Evolutionary conservation across 2,797 vertebrate genomes (phyloP).

Genomic region (Tenualosa ilisha): DNA sequence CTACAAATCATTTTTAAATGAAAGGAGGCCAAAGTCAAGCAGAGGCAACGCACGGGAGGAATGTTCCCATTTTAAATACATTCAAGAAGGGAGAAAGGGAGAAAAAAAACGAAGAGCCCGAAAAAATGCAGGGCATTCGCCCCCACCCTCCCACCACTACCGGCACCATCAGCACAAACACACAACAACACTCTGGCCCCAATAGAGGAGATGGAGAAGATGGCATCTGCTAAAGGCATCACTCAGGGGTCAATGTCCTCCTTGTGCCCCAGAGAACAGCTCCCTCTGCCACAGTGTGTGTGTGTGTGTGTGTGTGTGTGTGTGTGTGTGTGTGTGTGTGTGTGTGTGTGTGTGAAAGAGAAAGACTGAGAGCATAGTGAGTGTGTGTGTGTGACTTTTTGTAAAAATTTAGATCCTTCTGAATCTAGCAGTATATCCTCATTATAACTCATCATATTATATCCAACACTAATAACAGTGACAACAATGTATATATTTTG

Average conservation of each 20-base stretch:
- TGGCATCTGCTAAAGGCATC: slow-evolving; percentile 87
- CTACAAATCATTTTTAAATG: slow-evolving; percentile 71
- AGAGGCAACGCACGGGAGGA: slow-evolving; percentile 71
- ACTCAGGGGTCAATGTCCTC: slow-evolving; percentile 70
- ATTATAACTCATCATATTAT: not conserved
- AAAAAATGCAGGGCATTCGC: slow-evolving; percentile 62
- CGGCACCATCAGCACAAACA: slow-evolving; percentile 26
- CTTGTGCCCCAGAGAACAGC: slow-evolving; percentile 52
- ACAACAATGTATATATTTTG: no score
- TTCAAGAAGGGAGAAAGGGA: slow-evolving; percentile 48
- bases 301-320: slow-evolving; percentile 29
- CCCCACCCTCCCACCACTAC: slow-evolving; percentile 43
- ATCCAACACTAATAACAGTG: no score
- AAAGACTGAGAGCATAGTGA: not conserved
- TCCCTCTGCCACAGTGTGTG: slow-evolving; percentile 49
- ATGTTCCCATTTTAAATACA: slow-evolving; percentile 79
- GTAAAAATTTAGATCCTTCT: not conserved
- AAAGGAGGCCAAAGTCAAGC: slow-evolving; percentile 68
- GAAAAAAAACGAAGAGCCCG: slow-evolving; percentile 57
- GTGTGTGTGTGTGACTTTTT: not conserved
- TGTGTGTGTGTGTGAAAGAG: slow-evolving; percentile 35
- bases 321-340: slow-evolving; percentile 17
- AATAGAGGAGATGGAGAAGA: slow-evolving; percentile 54
- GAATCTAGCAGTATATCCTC: not conserved
- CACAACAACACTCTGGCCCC: not conserved